phyloP scores from a whole-genome alignment of 2,888 invertebrate species.

The Gymnosoma rotundatum region DNA sequence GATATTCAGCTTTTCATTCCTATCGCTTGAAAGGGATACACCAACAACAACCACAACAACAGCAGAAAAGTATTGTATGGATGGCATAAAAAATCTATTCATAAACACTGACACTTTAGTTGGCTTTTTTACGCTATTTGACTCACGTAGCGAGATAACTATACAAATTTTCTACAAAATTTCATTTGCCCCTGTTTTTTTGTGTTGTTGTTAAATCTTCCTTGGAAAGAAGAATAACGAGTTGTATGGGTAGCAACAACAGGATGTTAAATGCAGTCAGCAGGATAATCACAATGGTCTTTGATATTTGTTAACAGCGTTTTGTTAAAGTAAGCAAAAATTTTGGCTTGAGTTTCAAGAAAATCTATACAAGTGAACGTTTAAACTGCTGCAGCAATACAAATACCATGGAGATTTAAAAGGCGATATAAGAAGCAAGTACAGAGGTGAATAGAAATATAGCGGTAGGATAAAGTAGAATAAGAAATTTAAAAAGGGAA shows the following conservation, averaged over 20 bases:
- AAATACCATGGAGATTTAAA: slow-evolving; percentile 47
- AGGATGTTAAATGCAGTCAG: slow-evolving; percentile 69
- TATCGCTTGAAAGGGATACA: background rate
- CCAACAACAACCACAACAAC: slow-evolving; percentile 3
- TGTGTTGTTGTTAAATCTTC: background rate
- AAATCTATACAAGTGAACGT: slow-evolving; percentile 38
- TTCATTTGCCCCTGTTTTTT: slow-evolving; percentile 71
- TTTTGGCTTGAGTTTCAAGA: slow-evolving; percentile 15
- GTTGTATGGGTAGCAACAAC: slow-evolving; percentile 32
- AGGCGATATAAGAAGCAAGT: background rate
- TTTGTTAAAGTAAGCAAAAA: slow-evolving; percentile 50
- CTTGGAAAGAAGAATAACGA: background rate
- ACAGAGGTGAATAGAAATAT: background rate
- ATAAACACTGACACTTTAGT: slow-evolving; percentile 68
- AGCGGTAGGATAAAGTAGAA: background rate
- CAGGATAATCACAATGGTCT: slow-evolving; percentile 72
- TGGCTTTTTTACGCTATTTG: slow-evolving; percentile 50
- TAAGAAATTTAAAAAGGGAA: too few species aligned
- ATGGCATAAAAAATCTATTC: slow-evolving; percentile 41
- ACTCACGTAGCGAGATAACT: slow-evolving; percentile 66
- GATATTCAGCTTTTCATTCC: slow-evolving; percentile 34
- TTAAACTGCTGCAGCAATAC: slow-evolving; percentile 11
- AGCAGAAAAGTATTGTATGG: background rate
- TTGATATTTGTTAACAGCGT: slow-evolving; percentile 61
- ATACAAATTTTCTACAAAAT: slow-evolving; percentile 74